Evolutionary conservation across 2,888 invertebrate species (phyloP).

Genomic region (Disparrhopalites patrizii): DNA sequence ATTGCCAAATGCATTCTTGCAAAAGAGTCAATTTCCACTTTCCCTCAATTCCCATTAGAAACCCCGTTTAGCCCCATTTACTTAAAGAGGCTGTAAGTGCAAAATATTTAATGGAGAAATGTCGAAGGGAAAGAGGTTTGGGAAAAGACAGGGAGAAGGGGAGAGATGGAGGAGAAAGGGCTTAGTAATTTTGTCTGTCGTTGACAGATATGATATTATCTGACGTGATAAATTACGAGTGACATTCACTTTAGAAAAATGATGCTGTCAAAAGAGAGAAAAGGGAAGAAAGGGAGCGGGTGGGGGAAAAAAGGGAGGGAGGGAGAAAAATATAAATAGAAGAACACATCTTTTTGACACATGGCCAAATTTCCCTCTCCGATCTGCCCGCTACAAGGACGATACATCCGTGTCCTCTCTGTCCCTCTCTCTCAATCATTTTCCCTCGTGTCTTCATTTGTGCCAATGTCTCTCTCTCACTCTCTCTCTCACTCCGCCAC

Average conservation of each 20-base stretch:
- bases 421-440: no score
- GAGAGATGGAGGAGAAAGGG: background rate
- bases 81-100: no score
- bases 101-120: no score
- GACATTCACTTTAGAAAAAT: conserved; percentile 15
- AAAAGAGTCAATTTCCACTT: no score
- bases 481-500: background rate
- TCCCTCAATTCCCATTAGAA: no score
- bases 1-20: no score
- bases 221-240: conserved; percentile 21
- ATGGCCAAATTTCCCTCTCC: conserved; percentile 6
- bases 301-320: no score
- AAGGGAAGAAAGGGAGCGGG: no score
- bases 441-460: background rate
- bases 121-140: no score
- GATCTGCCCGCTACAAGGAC: background rate
- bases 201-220: conserved; percentile 22
- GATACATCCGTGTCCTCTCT: no score
- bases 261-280: conserved; percentile 14
- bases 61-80: no score
- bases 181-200: conserved; percentile 6
- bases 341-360: conserved; percentile 14
- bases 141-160: no score
- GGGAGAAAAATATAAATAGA: conserved; percentile 24
- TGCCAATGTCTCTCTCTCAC: background rate